A percentile compares a stretch with the other conserved stretches of the same genome.
phyloP scores from a whole-genome alignment of 2,888 invertebrate genomes.

The Lydus trimaculatus region DNA sequence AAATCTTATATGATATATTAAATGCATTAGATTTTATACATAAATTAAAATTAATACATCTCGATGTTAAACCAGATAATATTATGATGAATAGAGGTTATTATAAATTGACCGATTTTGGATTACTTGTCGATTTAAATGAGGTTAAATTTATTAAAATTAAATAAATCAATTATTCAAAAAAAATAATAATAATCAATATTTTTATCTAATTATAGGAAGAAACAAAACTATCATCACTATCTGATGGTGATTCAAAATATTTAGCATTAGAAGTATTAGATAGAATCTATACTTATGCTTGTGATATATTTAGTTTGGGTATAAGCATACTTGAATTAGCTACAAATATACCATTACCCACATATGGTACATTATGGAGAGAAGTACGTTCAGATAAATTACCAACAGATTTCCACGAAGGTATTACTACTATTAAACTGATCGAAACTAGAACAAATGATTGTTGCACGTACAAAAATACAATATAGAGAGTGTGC shows the following conservation, averaged over 20 bases:
- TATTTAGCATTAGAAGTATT: slow-evolving; percentile 79
- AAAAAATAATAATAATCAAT: too few species aligned
- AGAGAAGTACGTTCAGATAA: slow-evolving; percentile 56
- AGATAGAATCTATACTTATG: slow-evolving; percentile 67
- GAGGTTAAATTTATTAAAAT: slow-evolving; percentile 51
- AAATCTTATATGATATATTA: slow-evolving; percentile 70
- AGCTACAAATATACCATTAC: slow-evolving; percentile 74
- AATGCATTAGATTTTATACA: slow-evolving; percentile 74
- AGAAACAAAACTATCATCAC: slow-evolving; percentile 54
- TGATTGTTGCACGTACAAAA: too few species aligned
- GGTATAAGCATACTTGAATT: slow-evolving; percentile 77
- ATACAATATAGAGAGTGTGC: too few species aligned
- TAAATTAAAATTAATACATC: slow-evolving; percentile 71
- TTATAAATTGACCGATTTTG: slow-evolving; percentile 82
- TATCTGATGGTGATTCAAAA: slow-evolving; percentile 77
- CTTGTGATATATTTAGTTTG: slow-evolving; percentile 78
- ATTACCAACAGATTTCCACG: slow-evolving; percentile 40
- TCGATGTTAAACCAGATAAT: slow-evolving; percentile 82
- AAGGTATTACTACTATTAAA: too few species aligned
- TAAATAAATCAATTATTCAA: slow-evolving; percentile 10
- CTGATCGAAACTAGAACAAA: too few species aligned
- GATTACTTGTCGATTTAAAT: slow-evolving; percentile 71
- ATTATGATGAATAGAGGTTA: slow-evolving; percentile 71
- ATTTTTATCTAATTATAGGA: slow-evolving; percentile 52
- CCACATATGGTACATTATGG: slow-evolving; percentile 74